These are phyloP conservation scores for Cataglyphis albicans DNA, from an alignment of 2,888 invertebrate species.

Conservation along the genomic window DNA sequence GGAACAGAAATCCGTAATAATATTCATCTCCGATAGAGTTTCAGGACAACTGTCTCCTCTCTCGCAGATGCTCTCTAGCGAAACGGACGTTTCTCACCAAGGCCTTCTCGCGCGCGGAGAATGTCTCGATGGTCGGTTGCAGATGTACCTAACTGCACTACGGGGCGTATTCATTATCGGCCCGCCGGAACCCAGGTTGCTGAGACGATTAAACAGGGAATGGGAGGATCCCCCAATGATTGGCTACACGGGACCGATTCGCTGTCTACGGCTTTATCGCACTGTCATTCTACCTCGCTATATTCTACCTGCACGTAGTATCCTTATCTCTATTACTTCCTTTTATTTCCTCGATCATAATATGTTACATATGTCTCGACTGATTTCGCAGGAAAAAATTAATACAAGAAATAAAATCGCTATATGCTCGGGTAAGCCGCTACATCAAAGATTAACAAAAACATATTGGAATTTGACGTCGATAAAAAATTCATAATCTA, in stretches of 20 bases:
- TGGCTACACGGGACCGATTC: conserved; percentile 80
- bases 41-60: conserved; percentile 17
- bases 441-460: not conserved
- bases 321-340: conserved; percentile 59
- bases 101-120: conserved; percentile 64
- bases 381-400: not conserved
- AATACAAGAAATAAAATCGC: not conserved
- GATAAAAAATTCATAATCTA: not conserved
- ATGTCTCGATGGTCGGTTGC: conserved; percentile 71
- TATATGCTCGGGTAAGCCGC: conserved; percentile 3
- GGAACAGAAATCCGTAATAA: not conserved
- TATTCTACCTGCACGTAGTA: conserved; percentile 38
- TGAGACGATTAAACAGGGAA: conserved; percentile 83
- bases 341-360: conserved; percentile 56
- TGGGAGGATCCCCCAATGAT: conserved; percentile 83
- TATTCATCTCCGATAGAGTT: conserved; percentile 33
- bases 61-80: conserved; percentile 32
- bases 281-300: conserved; percentile 66
- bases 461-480: not conserved
- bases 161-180: conserved; percentile 74
- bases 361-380: not conserved
- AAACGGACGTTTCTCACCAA: conserved; percentile 41
- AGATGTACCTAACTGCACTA: conserved; percentile 76
- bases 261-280: conserved; percentile 71
- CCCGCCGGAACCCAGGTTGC: conserved; percentile 74